These are phyloP conservation scores for Ariopsis seemanni DNA, from an alignment of 2,113 vertebrate genomes.

Conservation along the genomic window DNA sequence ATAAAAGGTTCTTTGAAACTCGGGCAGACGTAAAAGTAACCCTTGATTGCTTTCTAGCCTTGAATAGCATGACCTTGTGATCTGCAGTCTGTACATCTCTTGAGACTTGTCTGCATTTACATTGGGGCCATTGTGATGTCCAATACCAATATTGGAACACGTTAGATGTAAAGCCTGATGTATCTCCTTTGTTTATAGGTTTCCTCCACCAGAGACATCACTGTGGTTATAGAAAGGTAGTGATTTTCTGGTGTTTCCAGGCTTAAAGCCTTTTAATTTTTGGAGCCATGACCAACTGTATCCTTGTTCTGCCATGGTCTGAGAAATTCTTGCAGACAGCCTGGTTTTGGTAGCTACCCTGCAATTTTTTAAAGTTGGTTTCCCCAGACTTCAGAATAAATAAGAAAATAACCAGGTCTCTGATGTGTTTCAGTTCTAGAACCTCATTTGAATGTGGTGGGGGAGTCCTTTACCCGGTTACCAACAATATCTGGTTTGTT, in stretches of 20 bases:
- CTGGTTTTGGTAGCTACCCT: background rate
- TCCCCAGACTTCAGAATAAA: background rate
- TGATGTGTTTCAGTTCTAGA: background rate
- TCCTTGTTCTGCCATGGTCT: background rate
- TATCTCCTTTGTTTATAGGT: background rate
- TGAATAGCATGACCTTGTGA: background rate
- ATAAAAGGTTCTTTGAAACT: constrained; percentile 37
- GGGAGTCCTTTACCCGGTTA: background rate
- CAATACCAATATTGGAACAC: background rate
- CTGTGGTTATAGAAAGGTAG: background rate
- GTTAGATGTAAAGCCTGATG: no score
- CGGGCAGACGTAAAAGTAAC: constrained; percentile 24
- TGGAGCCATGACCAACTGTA: background rate
- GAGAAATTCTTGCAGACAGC: background rate
- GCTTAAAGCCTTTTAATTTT: background rate
- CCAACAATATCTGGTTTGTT: background rate
- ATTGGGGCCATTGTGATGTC: background rate
- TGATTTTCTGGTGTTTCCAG: background rate
- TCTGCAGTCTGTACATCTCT: background rate
- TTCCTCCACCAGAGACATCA: background rate
- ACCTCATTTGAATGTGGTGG: background rate
- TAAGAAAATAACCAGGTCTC: background rate
- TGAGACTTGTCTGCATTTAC: background rate
- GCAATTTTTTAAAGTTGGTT: background rate
- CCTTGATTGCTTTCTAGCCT: constrained; percentile 7